These are phyloP conservation scores for Eristalis arbustorum DNA, from an alignment of 2,888 invertebrate species.

Conservation along the genomic window DNA sequence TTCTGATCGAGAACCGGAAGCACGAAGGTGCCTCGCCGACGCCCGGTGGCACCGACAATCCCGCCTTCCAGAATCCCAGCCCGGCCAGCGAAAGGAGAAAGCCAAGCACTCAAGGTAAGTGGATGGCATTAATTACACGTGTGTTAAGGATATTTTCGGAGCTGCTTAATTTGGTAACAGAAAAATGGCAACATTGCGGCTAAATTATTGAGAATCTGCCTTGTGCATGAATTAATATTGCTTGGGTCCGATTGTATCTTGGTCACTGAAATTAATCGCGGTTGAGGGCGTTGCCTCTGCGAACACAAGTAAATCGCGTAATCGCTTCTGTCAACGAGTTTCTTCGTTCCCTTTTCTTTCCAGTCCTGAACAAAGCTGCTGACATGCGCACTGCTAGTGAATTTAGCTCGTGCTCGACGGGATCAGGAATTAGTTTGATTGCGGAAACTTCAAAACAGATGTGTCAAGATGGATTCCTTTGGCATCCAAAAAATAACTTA, in stretches of 20 bases:
- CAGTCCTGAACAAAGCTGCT: no score
- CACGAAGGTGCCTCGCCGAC: conserved; percentile 56
- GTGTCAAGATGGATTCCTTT: no score
- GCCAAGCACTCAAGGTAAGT: conserved; percentile 39
- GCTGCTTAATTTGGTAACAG: background rate
- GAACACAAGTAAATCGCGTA: no score
- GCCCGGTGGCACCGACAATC: conserved; percentile 75
- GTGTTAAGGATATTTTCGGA: conserved; percentile 6
- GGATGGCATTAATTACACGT: background rate
- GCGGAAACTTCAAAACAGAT: no score
- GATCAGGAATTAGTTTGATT: no score
- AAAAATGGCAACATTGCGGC: background rate
- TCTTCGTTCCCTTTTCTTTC: no score
- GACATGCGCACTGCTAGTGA: background rate
- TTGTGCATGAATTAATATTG: no score
- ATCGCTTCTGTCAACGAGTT: no score
- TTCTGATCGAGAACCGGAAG: conserved; percentile 82
- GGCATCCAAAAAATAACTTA: no score
- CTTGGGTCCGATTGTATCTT: no score
- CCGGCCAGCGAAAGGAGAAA: conserved; percentile 70
- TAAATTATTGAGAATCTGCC: background rate
- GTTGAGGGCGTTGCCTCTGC: no score
- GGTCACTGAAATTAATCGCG: no score
- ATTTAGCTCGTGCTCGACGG: background rate
- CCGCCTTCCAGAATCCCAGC: conserved; percentile 69